Evolutionary conservation across 2,888 invertebrate genomes (phyloP), one percentile per base, ranked within the genome.

Genomic region (Cantharis lateralis): DNA sequence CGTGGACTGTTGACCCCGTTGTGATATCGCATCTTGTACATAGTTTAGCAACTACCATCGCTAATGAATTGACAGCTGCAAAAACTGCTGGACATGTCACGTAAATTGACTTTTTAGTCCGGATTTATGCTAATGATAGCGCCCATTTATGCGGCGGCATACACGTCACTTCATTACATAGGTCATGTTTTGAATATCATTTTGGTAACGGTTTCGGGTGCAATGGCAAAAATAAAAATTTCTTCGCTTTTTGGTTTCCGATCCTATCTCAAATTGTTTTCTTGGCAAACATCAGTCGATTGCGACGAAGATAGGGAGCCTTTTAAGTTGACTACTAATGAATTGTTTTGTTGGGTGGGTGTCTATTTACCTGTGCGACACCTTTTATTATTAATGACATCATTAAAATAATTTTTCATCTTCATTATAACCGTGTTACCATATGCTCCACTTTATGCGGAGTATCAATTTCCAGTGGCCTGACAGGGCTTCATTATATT

Each of bases 31-130:
- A 75, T 70, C 75, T 66, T 68, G 32, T 61, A 10, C 72, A 15
- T 48, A 28, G 66, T 75, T 75, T 75, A 75, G 70, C 61, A 61
- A 62, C 63, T 63, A 15, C 64, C 75, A 70, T 75, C 75, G 66
- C 70, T 75, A 75, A 75, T 71, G 74, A 75, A 70, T 75, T 66
- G 71, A 75, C 75, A 75, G 75, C 75, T 75, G 75, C 70, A 66
- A 62, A 62, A 69, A 69, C 73, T 73, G 28, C 73, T 62, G 73
- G 68, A 73, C 73, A 73, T 26, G 48, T 26, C 73, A 73, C 73
- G 73, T 69, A 69, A 73, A 62, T 72, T 73, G 24, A 62, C 73
- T 68, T 73, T 73, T 73, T 66, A 62, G n/a, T 20, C 24, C 18
- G 73, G 73, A 73, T 73, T 73, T 73, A 73, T 73, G 73, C 69